A percentile compares a stretch with the other conserved stretches of the same genome.
Evolutionary conservation across 2,113 vertebrate genomes (phyloP).

Genomic region (Megalops atlanticus): DNA sequence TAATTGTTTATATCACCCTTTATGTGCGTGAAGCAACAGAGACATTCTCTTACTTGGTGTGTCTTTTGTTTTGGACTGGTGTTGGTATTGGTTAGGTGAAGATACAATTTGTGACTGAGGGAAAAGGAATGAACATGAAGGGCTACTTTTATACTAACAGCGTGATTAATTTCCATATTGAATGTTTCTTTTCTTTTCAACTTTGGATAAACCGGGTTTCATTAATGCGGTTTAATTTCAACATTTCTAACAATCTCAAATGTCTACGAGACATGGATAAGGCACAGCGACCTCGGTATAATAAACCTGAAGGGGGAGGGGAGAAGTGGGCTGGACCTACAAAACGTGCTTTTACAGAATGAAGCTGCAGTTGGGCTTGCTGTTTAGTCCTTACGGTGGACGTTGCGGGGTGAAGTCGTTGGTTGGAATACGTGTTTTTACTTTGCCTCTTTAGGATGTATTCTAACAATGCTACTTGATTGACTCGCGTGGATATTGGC

Average conservation of each 20-base stretch:
- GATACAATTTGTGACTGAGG: too few relatives aligned
- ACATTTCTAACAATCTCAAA: not conserved
- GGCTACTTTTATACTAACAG: too few relatives aligned
- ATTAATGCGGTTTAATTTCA: not conserved
- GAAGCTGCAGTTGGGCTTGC: not conserved
- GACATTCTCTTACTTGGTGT: too few relatives aligned
- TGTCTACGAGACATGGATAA: not conserved
- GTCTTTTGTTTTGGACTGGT: too few relatives aligned
- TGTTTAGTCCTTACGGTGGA: not conserved
- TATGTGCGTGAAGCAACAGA: too few relatives aligned
- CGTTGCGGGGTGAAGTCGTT: not conserved
- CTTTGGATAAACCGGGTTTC: not conserved
- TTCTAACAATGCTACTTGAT: not conserved
- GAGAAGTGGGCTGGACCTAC: slow-evolving; percentile 1
- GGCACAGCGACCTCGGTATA: not conserved
- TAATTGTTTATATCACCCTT: too few relatives aligned
- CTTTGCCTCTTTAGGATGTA: not conserved
- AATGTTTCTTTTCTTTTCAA: not conserved
- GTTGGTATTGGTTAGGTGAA: too few relatives aligned
- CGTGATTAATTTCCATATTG: not conserved
- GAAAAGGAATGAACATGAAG: too few relatives aligned
- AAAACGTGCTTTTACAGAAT: not conserved
- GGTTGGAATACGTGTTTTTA: not conserved
- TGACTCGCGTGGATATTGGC: not conserved
- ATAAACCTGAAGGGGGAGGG: not conserved